Evolutionary conservation across 2,888 invertebrate genomes (phyloP).

Genomic region (Adela reaumurella): DNA sequence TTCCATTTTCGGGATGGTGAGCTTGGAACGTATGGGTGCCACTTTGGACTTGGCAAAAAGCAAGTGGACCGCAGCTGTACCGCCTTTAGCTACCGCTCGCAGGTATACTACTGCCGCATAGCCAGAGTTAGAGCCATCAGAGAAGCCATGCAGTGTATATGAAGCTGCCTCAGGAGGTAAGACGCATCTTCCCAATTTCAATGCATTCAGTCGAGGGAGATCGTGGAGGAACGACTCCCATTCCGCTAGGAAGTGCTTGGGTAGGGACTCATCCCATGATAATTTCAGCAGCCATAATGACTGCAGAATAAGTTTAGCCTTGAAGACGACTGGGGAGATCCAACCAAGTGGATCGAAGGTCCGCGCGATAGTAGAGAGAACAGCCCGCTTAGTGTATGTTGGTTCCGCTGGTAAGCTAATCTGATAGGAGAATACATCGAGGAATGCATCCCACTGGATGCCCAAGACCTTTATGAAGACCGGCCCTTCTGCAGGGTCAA

Average conservation of each 20-base stretch:
- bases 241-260: neutral
- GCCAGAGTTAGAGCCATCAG: constrained; percentile 1
- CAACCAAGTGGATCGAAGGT: constrained; percentile 1
- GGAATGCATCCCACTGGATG: neutral
- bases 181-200: neutral
- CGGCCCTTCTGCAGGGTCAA: neutral
- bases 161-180: neutral
- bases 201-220: neutral
- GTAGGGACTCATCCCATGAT: neutral
- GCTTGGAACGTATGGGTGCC: constrained; percentile 2
- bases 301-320: constrained; percentile 2
- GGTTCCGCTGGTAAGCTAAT: neutral
- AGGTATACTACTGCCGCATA: constrained; percentile 2
- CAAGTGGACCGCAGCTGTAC: neutral
- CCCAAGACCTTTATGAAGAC: neutral
- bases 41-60: constrained; percentile 3
- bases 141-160: constrained; percentile 2
- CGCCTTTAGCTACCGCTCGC: neutral
- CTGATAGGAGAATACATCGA: neutral
- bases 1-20: constrained; percentile 4
- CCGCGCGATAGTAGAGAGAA: neutral
- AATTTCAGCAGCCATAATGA: neutral
- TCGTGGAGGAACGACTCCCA: neutral
- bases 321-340: constrained; percentile 1
- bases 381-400: neutral